phyloP scores from a whole-genome alignment of 2,113 vertebrate species.

The Sitta europaea region DNA sequence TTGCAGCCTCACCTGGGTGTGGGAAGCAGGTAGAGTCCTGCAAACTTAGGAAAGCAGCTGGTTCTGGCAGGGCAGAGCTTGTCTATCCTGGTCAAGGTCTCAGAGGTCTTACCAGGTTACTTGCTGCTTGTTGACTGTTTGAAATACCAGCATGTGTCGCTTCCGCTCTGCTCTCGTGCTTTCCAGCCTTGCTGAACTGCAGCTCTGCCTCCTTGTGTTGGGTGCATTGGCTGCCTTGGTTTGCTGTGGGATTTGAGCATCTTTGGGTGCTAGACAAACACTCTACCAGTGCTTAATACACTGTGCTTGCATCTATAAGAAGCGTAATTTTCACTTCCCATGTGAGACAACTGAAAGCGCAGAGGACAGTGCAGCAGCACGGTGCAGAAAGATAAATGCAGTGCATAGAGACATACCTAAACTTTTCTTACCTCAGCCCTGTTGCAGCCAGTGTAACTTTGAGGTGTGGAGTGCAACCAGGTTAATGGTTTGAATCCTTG shows the following conservation, averaged over 20 bases:
- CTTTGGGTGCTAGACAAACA: not conserved
- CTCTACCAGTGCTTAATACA: not conserved
- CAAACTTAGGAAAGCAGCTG: not conserved
- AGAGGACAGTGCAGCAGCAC: not conserved
- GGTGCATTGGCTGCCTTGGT: not conserved
- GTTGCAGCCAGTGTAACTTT: not conserved
- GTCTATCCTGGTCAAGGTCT: conserved; percentile 47
- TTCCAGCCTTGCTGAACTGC: not conserved
- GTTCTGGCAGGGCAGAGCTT: conserved; percentile 44
- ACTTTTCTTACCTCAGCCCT: not conserved
- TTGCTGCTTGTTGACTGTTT: conserved; percentile 30
- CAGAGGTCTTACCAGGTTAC: conserved; percentile 46
- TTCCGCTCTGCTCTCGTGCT: not conserved
- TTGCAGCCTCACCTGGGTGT: not conserved
- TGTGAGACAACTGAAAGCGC: not conserved
- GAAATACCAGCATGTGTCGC: conserved; percentile 10
- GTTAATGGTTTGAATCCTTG: not conserved
- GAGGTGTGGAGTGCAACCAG: not conserved
- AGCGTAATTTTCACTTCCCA: not conserved
- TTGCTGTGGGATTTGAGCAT: not conserved
- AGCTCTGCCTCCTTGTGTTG: not conserved
- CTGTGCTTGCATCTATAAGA: not conserved
- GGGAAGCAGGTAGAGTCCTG: not conserved
- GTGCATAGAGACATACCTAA: not conserved
- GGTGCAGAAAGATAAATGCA: not conserved